Conservation (phyloP, 2,888 invertebrate species). For the Leptinotarsa peninsularis region DNA sequence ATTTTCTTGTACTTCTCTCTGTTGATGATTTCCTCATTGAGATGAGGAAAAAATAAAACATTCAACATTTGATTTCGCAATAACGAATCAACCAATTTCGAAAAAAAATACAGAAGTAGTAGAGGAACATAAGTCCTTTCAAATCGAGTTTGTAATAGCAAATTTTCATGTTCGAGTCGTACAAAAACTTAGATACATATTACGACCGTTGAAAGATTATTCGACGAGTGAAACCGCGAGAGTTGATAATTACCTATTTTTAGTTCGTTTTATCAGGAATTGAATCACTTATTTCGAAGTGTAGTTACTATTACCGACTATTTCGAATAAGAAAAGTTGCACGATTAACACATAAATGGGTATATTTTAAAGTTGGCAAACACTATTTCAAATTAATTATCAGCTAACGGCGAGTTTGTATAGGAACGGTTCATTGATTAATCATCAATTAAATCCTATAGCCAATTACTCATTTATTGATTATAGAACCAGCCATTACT, state of each 20-base stretch:
- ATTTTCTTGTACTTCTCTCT: too few relatives aligned
- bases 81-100: too few relatives aligned
- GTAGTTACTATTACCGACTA: neutral
- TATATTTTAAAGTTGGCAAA: conserved; percentile 10
- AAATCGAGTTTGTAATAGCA: neutral
- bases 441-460: conserved; percentile 10
- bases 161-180: neutral
- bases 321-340: conserved; percentile 7
- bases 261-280: conserved; percentile 6
- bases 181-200: neutral
- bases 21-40: too few relatives aligned
- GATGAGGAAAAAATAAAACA: too few relatives aligned
- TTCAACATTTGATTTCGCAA: too few relatives aligned
- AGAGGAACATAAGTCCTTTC: too few relatives aligned
- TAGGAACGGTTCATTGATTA: conserved; percentile 1
- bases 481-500: neutral
- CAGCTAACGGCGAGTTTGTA: conserved; percentile 15
- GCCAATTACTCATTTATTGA: conserved; percentile 17
- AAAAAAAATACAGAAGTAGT: too few relatives aligned
- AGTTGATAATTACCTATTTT: conserved; percentile 8
- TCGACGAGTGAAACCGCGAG: neutral
- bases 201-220: neutral
- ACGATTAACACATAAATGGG: conserved; percentile 17
- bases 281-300: neutral
- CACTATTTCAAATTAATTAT: conserved; percentile 10